Percentiles rank a stretch among this genome's conserved stretches.
Conservation (phyloP, 1,140 invertebrate species). For the Gerris buenoi region DNA sequence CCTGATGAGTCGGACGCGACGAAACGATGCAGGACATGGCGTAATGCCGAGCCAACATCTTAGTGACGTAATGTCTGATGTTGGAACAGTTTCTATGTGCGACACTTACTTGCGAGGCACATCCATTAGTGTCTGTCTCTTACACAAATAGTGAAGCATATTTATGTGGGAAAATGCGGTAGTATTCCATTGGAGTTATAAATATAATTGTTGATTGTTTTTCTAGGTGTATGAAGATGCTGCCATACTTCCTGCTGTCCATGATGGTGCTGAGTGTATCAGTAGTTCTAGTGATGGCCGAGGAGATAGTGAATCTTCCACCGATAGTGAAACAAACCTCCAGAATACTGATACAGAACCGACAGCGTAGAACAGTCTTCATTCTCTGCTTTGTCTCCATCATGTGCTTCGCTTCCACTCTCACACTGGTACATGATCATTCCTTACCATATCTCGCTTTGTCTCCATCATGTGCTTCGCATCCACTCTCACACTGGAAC, state of each 20-base stretch:
- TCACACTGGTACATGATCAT: conserved; percentile 33
- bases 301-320: conserved; percentile 57
- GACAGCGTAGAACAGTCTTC: conserved; percentile 52
- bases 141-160: too few species aligned
- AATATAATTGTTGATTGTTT: conserved; percentile 3
- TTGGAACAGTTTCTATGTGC: too few species aligned
- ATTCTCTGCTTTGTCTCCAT: conserved; percentile 64
- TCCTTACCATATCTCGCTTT: too few species aligned
- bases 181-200: conserved; percentile 3
- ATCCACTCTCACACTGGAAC: too few species aligned
- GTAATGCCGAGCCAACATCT: too few species aligned
- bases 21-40: too few species aligned
- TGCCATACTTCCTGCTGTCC: conserved; percentile 40
- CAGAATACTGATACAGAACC: conserved; percentile 50
- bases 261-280: conserved; percentile 49
- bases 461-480: too few species aligned
- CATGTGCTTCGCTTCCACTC: conserved; percentile 39
- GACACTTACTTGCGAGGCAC: too few species aligned
- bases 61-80: too few species aligned
- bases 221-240: conserved; percentile 34
- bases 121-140: too few species aligned
- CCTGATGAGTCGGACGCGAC: too few species aligned
- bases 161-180: too few species aligned
- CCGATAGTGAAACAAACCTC: conserved; percentile 50
- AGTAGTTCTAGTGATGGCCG: conserved; percentile 67